A percentile compares a stretch with the other conserved stretches of the same genome.
These are phyloP conservation scores for Sibirionetta formosa DNA, from an alignment of 2,797 vertebrate species.

Conservation along the genomic window DNA sequence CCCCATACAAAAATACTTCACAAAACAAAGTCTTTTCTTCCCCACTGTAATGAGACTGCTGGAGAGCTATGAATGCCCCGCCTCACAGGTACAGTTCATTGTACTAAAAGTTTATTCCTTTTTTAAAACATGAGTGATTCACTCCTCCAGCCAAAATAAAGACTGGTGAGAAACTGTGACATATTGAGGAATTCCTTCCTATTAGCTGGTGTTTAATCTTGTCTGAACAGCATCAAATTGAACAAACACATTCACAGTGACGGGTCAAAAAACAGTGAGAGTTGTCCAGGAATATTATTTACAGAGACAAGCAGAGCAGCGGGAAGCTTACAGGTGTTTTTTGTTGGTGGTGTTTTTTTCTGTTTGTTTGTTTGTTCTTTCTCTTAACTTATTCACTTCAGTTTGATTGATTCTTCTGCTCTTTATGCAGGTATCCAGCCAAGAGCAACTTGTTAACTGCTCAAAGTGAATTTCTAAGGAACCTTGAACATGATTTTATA, in stretches of 20 bases:
- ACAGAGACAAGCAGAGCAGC: background rate
- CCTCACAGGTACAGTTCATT: background rate
- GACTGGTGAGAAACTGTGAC: background rate
- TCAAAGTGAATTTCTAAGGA: background rate
- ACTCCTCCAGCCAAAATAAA: background rate
- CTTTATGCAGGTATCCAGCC: background rate
- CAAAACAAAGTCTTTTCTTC: background rate
- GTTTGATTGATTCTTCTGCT: background rate
- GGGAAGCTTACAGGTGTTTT: background rate
- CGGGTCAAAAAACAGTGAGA: constrained; percentile 8
- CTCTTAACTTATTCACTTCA: background rate
- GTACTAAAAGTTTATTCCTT: background rate
- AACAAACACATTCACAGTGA: background rate
- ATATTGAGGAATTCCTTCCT: background rate
- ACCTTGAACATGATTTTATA: background rate
- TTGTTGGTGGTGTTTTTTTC: background rate
- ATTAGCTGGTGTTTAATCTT: background rate
- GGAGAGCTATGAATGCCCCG: background rate
- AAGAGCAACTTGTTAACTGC: background rate
- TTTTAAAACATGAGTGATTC: background rate
- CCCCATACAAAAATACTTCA: background rate
- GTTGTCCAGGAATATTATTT: background rate
- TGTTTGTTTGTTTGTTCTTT: too few species aligned
- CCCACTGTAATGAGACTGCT: background rate
- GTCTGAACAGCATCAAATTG: background rate